These are phyloP conservation scores for Syngnathus typhle DNA, from an alignment of 2,113 vertebrate species.

Conservation along the genomic window DNA sequence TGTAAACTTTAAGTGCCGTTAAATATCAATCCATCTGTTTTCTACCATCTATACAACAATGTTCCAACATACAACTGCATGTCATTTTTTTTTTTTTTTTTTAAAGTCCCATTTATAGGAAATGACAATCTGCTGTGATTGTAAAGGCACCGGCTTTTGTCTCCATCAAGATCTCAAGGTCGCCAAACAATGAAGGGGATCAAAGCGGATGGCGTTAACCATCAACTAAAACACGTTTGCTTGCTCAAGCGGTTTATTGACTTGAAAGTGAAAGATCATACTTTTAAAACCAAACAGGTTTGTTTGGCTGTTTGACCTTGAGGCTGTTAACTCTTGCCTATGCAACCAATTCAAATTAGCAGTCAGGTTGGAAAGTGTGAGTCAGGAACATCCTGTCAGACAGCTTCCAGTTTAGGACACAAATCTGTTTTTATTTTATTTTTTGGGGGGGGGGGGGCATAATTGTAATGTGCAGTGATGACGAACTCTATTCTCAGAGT, in stretches of 20 bases:
- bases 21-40: too few species aligned
- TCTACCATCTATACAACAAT: too few species aligned
- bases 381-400: too few species aligned
- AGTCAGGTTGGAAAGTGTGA: too few species aligned
- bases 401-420: too few species aligned
- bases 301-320: not conserved
- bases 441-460: too few species aligned
- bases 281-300: constrained; percentile 21
- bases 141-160: constrained; percentile 3
- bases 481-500: too few species aligned
- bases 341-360: too few species aligned
- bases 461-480: too few species aligned
- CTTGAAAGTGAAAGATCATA: constrained; percentile 2
- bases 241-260: constrained; percentile 23
- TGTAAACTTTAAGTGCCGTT: too few species aligned
- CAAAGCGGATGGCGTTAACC: constrained; percentile 22
- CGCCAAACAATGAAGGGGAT: constrained; percentile 12
- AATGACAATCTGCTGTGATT: not conserved
- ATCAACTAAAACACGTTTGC: constrained; percentile 25
- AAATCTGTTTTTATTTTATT: too few species aligned
- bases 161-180: constrained; percentile 12
- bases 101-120: not conserved
- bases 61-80: too few species aligned
- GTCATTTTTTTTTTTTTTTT: not conserved
- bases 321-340: not conserved